These are phyloP conservation scores for Hemiscyllium ocellatum DNA, from an alignment of 2,113 vertebrate genomes.

Conservation along the genomic window DNA sequence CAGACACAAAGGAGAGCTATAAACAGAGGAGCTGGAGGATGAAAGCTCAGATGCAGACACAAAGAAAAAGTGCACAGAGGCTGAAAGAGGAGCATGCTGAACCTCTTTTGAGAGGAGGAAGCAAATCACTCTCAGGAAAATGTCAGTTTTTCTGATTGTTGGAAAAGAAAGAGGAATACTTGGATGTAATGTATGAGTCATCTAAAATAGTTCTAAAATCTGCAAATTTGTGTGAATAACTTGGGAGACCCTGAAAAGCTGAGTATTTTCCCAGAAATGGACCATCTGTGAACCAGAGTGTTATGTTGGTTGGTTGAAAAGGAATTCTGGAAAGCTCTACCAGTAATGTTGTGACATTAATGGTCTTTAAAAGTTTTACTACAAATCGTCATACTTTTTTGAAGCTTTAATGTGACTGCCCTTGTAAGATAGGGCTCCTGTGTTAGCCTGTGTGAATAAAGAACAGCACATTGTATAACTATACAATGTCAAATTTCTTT, in stretches of 20 bases:
- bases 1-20: background rate
- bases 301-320: background rate
- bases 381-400: background rate
- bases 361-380: background rate
- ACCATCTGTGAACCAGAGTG: background rate
- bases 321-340: background rate
- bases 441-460: background rate
- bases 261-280: background rate
- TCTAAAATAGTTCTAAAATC: too few species aligned
- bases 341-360: background rate
- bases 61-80: background rate
- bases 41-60: background rate
- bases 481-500: background rate
- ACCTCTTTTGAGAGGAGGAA: background rate
- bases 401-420: background rate
- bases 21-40: background rate
- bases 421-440: background rate
- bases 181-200: too few species aligned
- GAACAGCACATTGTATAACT: background rate
- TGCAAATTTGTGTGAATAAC: background rate
- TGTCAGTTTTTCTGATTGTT: too few species aligned
- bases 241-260: background rate
- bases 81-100: too few species aligned
- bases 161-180: too few species aligned
- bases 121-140: background rate